These are phyloP conservation scores for Thecophora atra DNA, from an alignment of 2,888 invertebrate genomes.

Conservation along the genomic window DNA sequence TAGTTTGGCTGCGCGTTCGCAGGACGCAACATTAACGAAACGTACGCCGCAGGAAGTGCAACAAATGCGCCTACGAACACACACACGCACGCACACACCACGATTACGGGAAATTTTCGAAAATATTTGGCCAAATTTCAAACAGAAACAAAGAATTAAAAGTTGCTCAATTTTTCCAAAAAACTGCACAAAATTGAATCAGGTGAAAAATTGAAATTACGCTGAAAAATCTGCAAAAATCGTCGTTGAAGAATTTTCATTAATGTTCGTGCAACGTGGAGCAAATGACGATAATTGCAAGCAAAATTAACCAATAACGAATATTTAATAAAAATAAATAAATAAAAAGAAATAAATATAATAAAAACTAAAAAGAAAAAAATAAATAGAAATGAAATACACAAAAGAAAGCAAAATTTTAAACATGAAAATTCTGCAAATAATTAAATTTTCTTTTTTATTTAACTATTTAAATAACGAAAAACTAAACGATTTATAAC, in stretches of 20 bases:
- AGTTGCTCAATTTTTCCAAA: slow-evolving; percentile 6
- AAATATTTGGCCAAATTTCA: slow-evolving; percentile 10
- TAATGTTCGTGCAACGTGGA: slow-evolving; percentile 7
- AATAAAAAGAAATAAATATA: slow-evolving; percentile 1
- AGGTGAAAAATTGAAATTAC: background rate
- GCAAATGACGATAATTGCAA: slow-evolving; percentile 20
- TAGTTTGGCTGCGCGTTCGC: slow-evolving; percentile 41
- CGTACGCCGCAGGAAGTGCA: slow-evolving; percentile 59
- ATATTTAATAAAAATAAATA: slow-evolving; percentile 9
- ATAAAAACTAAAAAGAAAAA: background rate
- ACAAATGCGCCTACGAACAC: slow-evolving; percentile 33
- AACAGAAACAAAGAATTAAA: background rate
- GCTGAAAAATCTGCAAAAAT: background rate
- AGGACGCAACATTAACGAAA: slow-evolving; percentile 60
- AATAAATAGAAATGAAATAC: background rate
- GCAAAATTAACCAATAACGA: slow-evolving; percentile 21
- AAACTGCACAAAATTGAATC: slow-evolving; percentile 4
- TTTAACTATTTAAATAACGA: too few relatives aligned
- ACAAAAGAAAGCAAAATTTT: background rate
- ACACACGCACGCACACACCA: slow-evolving; percentile 8
- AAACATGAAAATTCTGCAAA: too few relatives aligned
- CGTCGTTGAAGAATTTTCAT: background rate
- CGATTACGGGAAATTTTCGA: slow-evolving; percentile 5
- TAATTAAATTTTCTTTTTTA: too few relatives aligned
- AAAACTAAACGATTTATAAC: too few relatives aligned